Evolutionary conservation across 2,113 vertebrate species (phyloP), one percentile per base, ranked within the genome.

Genomic region (Tragelaphus buxtoni): DNA sequence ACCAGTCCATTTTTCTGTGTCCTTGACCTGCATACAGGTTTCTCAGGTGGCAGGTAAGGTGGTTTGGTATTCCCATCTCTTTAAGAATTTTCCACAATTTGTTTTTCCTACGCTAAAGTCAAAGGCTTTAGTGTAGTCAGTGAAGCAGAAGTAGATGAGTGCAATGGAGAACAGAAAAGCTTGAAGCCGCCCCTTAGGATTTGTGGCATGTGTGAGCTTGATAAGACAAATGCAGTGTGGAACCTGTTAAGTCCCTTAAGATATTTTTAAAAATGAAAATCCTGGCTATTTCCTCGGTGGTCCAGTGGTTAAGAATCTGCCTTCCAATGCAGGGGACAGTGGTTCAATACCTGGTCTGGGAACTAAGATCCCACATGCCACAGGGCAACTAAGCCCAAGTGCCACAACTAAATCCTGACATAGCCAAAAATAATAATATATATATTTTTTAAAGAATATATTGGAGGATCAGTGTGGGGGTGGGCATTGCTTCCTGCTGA

Each of bases 151-250:
- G n/a, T 22, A 69, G n/a, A 39, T 69, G 0, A 51, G 28, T 32
- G 58, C 35, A 9, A 0, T 30, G 24, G 81, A 11, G 16, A 8
- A 8, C 28, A 7, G 7, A 26, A 24, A 51, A 45, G 13, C 35
- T 6, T 22, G 30, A 65, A 22, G 4, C 61, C 2, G 0, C 11
- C 30, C 58, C 72, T 74, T 35, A 47, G 65, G 32, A 35, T 35
- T 7, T 8, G 35, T 0, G 0, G 30, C 6, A 2, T 28, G 24
- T 7, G 6, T 32, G 47, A 22, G 28, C 5, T 7, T 9, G 22
- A 14, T 26, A 2, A 55, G 65, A 56, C 3, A 6, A 26, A 49
- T 28, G 51, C n/a, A 60, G 47, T 12, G 5, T 39, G 45, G 28
- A 58, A 4, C 32, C 90, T 82, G 35, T n/a, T 39, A 28, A 22